Conservation (phyloP, 2,113 vertebrate genomes). For the Noctilio leporinus region DNA sequence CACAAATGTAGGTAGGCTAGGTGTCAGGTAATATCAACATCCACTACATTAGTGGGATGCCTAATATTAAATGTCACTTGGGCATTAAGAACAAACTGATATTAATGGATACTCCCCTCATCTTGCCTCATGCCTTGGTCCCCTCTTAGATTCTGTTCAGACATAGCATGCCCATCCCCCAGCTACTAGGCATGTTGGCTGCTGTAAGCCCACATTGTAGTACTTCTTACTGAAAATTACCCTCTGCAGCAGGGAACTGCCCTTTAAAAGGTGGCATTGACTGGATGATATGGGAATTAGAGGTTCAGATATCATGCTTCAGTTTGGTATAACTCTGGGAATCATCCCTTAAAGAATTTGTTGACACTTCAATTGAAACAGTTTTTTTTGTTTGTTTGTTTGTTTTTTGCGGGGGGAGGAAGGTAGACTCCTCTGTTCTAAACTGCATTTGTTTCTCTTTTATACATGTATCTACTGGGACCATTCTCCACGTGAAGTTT, state of each 20-base stretch:
- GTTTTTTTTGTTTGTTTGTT: not conserved
- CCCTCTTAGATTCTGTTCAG: not conserved
- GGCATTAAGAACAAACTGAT: not conserved
- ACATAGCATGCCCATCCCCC: not conserved
- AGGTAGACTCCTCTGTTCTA: not conserved
- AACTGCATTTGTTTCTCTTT: not conserved
- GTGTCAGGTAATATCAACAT: not conserved
- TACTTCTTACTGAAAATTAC: not conserved
- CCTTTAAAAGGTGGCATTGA: not conserved
- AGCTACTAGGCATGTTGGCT: not conserved
- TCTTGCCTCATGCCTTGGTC: not conserved
- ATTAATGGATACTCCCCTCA: not conserved
- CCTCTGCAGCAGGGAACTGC: not conserved
- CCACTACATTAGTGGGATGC: not conserved
- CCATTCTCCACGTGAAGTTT: not conserved
- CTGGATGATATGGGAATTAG: not conserved
- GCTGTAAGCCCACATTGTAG: not conserved
- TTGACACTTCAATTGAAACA: not conserved
- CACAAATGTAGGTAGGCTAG: not conserved
- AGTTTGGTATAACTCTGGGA: not conserved
- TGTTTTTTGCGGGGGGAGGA: no score
- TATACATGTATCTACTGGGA: not conserved
- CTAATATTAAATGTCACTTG: constrained; percentile 20
- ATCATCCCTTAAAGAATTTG: not conserved
- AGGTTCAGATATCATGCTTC: not conserved